Evolutionary conservation across 2,113 vertebrate species (phyloP), one percentile per base, ranked within the genome.

Genomic region (Ellobius talpinus): DNA sequence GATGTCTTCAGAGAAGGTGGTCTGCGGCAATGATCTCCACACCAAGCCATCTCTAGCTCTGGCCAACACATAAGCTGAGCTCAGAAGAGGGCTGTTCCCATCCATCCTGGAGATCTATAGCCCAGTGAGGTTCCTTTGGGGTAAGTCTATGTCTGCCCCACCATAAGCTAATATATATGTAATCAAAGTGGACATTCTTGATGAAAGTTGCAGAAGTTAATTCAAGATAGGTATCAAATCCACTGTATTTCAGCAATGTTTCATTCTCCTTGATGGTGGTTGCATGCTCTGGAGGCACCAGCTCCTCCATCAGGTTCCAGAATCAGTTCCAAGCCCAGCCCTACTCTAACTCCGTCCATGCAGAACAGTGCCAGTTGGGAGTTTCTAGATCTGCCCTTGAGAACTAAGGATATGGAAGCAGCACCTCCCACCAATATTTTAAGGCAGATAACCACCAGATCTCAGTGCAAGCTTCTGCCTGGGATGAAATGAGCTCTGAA

Each of bases 21-120:
- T 19, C 33, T 13, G 9, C 0, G 1, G 24, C 55, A 50, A 42
- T 7, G 6, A 70, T 17, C 93, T 76, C 65, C 47, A 86, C 10
- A 33, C 52, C 10, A 21, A 72, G 31, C 21, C 36, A 24, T 2
- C n/a, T 63, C 63, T 14, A 3, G 74, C 50, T 55, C 79, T 76
- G 8, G 12, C 9, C 21, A 1, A 36, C 6, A 1, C n/a, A 10
- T 3, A 10, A 68, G 72, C 50, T 13, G 1, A 36, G 19, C 12
- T 65, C 72, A 17, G 31, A 21, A 77, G 66, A 13, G 16, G 16
- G 23, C 47, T 29, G 10, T 52, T 8, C 31, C 63, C 47, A 14
- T 23, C 63, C 47, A 14, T 23, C 50, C 33, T 0, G 17, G 66
- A 50, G 19, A 52, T 36, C 45, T 39, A 55, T 12, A 55, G 47